Conservation (phyloP, 2,888 invertebrate genomes). For the Phoronis australis region DNA sequence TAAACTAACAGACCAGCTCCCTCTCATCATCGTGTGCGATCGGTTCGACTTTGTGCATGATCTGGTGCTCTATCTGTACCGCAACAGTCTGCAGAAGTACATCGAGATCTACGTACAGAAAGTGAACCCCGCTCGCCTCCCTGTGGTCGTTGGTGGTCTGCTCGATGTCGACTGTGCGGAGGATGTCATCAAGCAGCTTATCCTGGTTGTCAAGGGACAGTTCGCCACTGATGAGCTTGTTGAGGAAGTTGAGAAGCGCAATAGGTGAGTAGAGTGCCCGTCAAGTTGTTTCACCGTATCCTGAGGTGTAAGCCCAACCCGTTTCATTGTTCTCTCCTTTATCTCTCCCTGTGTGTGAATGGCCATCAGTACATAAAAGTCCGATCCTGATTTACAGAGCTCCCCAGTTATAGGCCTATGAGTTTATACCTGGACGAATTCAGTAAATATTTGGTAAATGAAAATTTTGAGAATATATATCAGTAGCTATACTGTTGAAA, state of each 20-base stretch:
- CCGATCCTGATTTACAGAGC: too few relatives aligned
- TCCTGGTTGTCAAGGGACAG: conserved; percentile 87
- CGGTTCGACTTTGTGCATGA: conserved; percentile 99
- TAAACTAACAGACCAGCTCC: conserved; percentile 95
- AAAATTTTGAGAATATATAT: too few relatives aligned
- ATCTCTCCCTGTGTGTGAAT: too few relatives aligned
- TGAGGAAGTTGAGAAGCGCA: conserved; percentile 69
- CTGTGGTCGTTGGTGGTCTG: conserved; percentile 95
- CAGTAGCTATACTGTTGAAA: too few relatives aligned
- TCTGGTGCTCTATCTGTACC: conserved; percentile 91
- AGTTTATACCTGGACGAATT: too few relatives aligned
- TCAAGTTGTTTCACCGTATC: too few relatives aligned
- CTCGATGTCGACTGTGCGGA: conserved; percentile 98
- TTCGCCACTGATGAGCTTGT: conserved; percentile 99
- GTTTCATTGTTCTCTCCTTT: too few relatives aligned
- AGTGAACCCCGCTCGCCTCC: conserved; percentile 95
- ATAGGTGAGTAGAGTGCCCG: conserved; percentile 49
- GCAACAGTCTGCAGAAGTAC: conserved; percentile 97
- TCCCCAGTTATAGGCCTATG: too few relatives aligned
- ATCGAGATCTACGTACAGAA: conserved; percentile 99
- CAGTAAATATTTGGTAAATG: too few relatives aligned
- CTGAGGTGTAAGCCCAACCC: too few relatives aligned
- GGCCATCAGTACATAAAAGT: too few relatives aligned
- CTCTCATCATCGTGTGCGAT: conserved; percentile 99
- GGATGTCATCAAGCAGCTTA: conserved; percentile 97